Evolutionary conservation across 2,797 vertebrate species (phyloP), one percentile per base, ranked within the genome.

Genomic region (Bovichtus diacanthus): DNA sequence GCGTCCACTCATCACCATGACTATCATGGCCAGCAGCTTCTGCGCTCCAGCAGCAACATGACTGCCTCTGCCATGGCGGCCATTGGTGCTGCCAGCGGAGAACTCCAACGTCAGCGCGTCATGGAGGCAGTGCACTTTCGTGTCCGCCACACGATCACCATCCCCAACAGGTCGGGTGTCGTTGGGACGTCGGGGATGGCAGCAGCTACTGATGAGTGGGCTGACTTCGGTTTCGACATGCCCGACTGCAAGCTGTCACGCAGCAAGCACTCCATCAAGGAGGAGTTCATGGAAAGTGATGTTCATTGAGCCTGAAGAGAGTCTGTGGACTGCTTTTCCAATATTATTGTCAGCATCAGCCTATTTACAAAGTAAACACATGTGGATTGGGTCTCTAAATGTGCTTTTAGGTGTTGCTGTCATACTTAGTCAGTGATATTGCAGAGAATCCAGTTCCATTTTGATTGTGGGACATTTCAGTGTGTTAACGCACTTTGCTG

Each of bases 61-160:
- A 92, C 97, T 60, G 95, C 95, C 62, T 90, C 97, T 36, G 95
- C 95, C 2, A 96, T 97, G 38, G 94, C 95, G 0, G 93, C 95
- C 78, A 96, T 99, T 64, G 95, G 98, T 3, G 95, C 96, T 10
- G 77, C 95, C 5, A 90, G 97, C 0, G 98, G 97, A 0, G 98
- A 99, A 90, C 95, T 99, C 78, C 98, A 99, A 87, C 95, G 98
- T 29, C 98, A 99, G 92, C 96, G 98, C 0, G 98, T 99, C 82
- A 99, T 99, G 98, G 98, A 99, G 90, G 98, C 98, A 0, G 98
- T 99, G 75, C 98, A 99, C 60, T 99, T 99, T 88, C 96, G 97
- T 0, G 98, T 99, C 67, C 98, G 98, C 21, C 98, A 99, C 94
- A 99, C 98, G 92, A 99, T 99, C 92, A 99, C 98, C 82, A 98